These are phyloP conservation scores for Ceratosolen solmsi DNA, from an alignment of 1,140 invertebrate genomes.

Conservation along the genomic window DNA sequence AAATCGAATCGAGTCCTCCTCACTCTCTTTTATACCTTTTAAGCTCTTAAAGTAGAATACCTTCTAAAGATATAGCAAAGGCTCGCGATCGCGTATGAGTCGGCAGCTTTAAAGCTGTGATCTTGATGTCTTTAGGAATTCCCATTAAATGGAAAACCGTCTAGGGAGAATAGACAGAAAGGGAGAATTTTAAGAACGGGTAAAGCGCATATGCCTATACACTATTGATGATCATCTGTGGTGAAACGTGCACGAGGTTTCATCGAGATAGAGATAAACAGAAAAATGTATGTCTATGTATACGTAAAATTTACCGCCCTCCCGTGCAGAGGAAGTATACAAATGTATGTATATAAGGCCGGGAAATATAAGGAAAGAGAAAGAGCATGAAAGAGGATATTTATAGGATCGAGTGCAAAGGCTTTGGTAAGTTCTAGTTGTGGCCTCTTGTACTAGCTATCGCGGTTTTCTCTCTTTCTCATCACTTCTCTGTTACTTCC, in stretches of 20 bases:
- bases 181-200: slow-evolving; percentile 40
- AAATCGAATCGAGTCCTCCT: slow-evolving; percentile 32
- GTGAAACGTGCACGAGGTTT: background rate
- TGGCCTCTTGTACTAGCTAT: background rate
- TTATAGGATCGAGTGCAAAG: slow-evolving; percentile 1
- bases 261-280: background rate
- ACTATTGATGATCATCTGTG: slow-evolving; percentile 4
- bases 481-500: slow-evolving; percentile 21
- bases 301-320: too few species aligned
- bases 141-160: slow-evolving; percentile 40
- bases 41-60: slow-evolving; percentile 23
- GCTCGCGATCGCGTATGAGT: background rate
- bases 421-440: background rate
- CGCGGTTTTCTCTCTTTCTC: background rate
- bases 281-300: background rate
- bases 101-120: slow-evolving; percentile 40
- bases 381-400: background rate
- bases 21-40: slow-evolving; percentile 15
- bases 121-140: slow-evolving; percentile 48
- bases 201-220: background rate
- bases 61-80: background rate
- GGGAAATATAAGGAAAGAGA: background rate
- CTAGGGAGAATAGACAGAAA: background rate
- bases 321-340: too few species aligned
- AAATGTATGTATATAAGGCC: too few species aligned